Percentiles rank a stretch among this genome's conserved stretches.
Conservation (phyloP, 2,113 vertebrate species). For the Leptodactylus fuscus region DNA sequence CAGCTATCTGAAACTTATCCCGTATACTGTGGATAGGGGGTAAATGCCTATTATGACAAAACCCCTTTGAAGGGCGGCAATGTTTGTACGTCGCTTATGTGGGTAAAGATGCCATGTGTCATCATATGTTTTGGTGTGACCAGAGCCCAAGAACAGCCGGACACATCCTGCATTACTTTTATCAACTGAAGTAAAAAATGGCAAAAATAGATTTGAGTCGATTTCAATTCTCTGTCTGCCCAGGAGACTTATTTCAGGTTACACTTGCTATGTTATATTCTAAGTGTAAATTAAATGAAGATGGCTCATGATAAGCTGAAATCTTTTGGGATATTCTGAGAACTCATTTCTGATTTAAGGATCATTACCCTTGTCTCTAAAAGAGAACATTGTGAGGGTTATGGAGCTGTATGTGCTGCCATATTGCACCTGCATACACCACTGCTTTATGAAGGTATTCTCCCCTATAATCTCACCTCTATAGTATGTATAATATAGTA, state of each 20-base stretch:
- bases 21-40: no score
- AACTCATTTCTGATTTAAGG: neutral
- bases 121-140: neutral
- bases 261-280: neutral
- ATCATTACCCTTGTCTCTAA: neutral
- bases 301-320: neutral
- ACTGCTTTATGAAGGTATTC: no score
- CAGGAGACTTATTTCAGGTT: constrained; percentile 5
- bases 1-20: no score
- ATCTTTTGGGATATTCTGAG: neutral
- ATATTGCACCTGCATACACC: no score
- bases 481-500: no score
- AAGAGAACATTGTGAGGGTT: no score
- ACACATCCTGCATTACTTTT: neutral
- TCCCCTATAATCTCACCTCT: no score
- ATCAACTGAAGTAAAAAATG: neutral
- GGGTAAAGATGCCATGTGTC: neutral
- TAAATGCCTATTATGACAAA: no score
- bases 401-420: no score
- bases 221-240: neutral
- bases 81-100: no score
- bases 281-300: neutral
- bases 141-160: neutral
- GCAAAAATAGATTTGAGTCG: neutral
- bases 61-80: no score